Conservation (phyloP, 1,140 invertebrate species). For the Apis dorsata region DNA sequence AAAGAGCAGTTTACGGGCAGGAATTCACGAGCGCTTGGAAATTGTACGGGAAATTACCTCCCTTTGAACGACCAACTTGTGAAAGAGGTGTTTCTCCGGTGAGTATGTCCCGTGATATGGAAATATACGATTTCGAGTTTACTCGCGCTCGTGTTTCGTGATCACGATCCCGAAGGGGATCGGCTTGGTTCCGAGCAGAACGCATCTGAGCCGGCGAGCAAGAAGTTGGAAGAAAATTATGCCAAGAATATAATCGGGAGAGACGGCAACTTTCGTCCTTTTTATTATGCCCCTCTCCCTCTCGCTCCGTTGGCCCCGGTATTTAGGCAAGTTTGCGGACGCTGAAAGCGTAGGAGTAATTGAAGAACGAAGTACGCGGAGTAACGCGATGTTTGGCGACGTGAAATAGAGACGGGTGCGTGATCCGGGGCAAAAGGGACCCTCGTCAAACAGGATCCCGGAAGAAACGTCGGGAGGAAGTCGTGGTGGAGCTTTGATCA, state of each 20-base stretch:
- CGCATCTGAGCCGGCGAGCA: slow-evolving; percentile 2
- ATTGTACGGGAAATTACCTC: neutral
- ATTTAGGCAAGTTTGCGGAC: neutral
- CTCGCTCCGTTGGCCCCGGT: neutral
- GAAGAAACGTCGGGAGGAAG: slow-evolving; percentile 7
- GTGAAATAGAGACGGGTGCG: neutral
- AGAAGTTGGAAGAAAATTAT: neutral
- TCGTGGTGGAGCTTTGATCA: slow-evolving; percentile 14
- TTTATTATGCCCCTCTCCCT: neutral
- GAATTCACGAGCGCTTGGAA: neutral
- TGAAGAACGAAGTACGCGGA: neutral
- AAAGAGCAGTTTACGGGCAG: neutral
- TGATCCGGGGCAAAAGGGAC: slow-evolving; percentile 10
- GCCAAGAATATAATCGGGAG: neutral
- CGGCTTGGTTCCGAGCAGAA: neutral
- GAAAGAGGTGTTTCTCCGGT: neutral
- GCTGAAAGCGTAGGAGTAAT: neutral
- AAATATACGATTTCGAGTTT: neutral
- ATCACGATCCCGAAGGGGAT: too few species aligned
- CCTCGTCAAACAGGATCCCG: neutral
- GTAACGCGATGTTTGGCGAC: neutral
- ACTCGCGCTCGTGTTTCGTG: neutral
- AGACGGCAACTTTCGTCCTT: too few species aligned
- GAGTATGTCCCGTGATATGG: neutral
- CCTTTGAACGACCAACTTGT: neutral